Evolutionary conservation across 2,113 vertebrate species (phyloP), one percentile per base, ranked within the genome.

Genomic region (Hydropotes inermis): DNA sequence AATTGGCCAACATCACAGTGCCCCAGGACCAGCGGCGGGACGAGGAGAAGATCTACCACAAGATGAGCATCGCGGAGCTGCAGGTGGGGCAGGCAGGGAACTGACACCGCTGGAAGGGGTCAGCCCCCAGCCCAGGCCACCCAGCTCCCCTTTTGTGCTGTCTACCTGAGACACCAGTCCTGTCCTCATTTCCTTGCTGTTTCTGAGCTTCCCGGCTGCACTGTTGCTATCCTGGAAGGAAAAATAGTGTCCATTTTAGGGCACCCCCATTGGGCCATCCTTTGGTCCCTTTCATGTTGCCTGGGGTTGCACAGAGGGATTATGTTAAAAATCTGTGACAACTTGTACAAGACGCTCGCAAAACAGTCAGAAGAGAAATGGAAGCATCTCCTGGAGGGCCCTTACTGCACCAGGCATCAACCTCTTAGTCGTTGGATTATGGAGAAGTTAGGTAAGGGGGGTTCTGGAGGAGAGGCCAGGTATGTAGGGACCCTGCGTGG

Each of bases 11-110:
- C 98, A 99, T 99, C 98, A 99, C 99, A 0, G 99, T 99, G 64
- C 99, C 99, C 1, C 99, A 99, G 98, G 99, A 99, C 60, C 99
- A 99, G 94, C 99, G 99, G 13, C 98, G 99, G 0, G 99, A 99
- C 0, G 99, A 99, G 0, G 99, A 99, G 99, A 99, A 99, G 99
- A 99, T 99, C 98, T 99, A 99, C 98, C 99, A 99, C 98, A 99
- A 99, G 97, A 99, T 99, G 98, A 99, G 98, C 98, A 99, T 99
- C 0, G 95, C 99, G 0, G 99, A 99, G 91, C 98, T 99, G 39
- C 99, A 99, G 99, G 99, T 99, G 97, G 97, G 97, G 86, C 54
- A 70, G 0, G 43, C 25, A 9, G 57, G 67, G 60, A 27, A 15
- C 28, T 11, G 93, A 93, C 23, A 30, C 55, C 39, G 13, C 23